Percentiles rank a stretch among this genome's conserved stretches.
Conservation (phyloP, 2,113 vertebrate genomes). For the Gila orcuttii region DNA sequence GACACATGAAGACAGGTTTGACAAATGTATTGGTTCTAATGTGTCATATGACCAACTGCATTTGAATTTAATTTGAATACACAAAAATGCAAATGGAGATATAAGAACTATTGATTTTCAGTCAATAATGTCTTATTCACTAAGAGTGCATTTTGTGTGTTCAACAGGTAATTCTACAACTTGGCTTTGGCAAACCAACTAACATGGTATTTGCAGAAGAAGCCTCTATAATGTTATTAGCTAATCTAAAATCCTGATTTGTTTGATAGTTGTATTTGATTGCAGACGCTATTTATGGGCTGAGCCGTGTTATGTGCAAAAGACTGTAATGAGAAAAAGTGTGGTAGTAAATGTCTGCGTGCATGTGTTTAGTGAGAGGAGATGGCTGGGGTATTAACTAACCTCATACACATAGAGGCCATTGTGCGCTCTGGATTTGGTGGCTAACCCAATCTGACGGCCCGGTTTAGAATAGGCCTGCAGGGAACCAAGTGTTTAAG, state of each 20-base stretch:
- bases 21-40: background rate
- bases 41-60: background rate
- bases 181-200: background rate
- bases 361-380: background rate
- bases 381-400: conserved; percentile 15
- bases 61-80: background rate
- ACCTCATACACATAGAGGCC: conserved; percentile 52
- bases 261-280: background rate
- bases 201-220: background rate
- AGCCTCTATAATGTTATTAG: background rate
- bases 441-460: conserved; percentile 65
- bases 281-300: background rate
- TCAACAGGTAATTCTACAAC: background rate
- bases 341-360: background rate
- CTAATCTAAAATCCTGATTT: background rate
- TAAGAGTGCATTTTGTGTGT: background rate
- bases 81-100: background rate
- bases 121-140: background rate
- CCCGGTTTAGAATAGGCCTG: conserved; percentile 65
- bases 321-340: background rate
- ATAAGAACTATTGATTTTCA: background rate
- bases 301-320: background rate
- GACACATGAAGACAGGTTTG: background rate
- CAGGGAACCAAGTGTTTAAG: conserved; percentile 71
- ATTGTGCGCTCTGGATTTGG: conserved; percentile 61